Percentiles rank a stretch among this genome's conserved stretches.
Conservation (phyloP, 2,113 vertebrate species). For the Corvus moneduloides region DNA sequence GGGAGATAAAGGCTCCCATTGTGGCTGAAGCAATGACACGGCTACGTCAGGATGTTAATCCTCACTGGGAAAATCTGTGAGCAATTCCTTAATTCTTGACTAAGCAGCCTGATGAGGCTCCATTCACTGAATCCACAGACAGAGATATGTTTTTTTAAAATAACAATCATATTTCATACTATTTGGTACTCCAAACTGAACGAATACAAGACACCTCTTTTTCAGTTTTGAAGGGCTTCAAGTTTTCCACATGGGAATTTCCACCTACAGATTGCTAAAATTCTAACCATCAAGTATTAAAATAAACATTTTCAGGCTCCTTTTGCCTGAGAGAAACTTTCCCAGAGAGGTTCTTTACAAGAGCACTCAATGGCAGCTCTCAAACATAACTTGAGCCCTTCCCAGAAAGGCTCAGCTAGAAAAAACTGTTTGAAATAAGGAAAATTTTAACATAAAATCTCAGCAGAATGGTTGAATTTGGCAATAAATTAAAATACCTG, state of each 20-base stretch:
- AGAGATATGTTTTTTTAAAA: background rate
- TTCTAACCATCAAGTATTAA: background rate
- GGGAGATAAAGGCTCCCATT: background rate
- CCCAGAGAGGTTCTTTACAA: background rate
- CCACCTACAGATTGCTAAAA: background rate
- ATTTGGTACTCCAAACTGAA: background rate
- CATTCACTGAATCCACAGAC: background rate
- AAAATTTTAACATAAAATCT: background rate
- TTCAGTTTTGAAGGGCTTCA: background rate
- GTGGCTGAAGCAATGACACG: background rate
- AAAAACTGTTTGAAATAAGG: background rate
- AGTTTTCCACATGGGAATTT: background rate
- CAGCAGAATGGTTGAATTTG: background rate
- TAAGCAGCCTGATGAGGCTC: background rate
- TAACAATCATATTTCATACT: background rate
- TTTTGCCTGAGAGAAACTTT: background rate
- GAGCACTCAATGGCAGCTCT: background rate
- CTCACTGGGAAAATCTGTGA: conserved; percentile 30
- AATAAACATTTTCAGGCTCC: background rate
- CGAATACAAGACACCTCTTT: background rate
- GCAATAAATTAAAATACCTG: background rate
- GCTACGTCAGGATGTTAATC: background rate
- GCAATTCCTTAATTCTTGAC: background rate
- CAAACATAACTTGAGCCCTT: background rate
- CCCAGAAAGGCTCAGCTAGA: background rate